A percentile compares a stretch with the other conserved stretches of the same genome.
These are phyloP conservation scores for Sebastes taczanowskii DNA, from an alignment of 2,797 vertebrate genomes.

Conservation along the genomic window DNA sequence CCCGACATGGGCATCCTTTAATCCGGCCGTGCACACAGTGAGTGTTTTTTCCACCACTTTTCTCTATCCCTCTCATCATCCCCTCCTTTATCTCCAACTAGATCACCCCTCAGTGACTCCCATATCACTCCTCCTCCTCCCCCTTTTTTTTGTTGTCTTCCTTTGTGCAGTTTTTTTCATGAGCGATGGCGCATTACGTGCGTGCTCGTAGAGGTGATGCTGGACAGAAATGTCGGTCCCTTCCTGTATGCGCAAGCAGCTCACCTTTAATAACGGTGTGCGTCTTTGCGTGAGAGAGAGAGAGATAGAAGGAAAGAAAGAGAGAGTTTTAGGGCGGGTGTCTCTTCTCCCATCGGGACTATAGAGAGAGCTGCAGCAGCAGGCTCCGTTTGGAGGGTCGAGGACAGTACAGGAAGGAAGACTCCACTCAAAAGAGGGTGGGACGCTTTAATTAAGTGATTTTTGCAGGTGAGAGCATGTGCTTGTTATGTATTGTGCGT, in stretches of 20 bases:
- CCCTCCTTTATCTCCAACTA: neutral
- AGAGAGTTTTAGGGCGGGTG: constrained; percentile 61
- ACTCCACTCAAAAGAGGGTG: constrained; percentile 31
- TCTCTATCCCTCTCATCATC: neutral
- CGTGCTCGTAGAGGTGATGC: constrained; percentile 4
- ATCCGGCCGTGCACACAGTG: constrained; percentile 71
- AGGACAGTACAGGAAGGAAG: constrained; percentile 25
- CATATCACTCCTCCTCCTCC: neutral
- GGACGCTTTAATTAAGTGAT: constrained; percentile 34
- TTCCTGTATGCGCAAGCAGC: constrained; percentile 1
- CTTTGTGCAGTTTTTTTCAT: constrained; percentile 50
- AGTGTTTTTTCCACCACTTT: constrained; percentile 60
- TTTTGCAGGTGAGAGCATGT: constrained; percentile 36
- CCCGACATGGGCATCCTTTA: constrained; percentile 72
- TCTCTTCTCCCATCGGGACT: constrained; percentile 57
- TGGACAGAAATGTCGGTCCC: constrained; percentile 10
- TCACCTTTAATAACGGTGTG: constrained; percentile 12
- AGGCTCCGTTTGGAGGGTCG: constrained; percentile 9
- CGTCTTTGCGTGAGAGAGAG: constrained; percentile 10
- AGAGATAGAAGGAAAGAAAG: neutral
- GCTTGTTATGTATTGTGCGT: neutral
- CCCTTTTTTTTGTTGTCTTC: constrained; percentile 45
- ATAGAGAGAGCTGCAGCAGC: constrained; percentile 45
- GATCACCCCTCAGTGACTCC: neutral
- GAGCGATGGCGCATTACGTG: constrained; percentile 62